These are phyloP conservation scores for Sycophila texana DNA, from an alignment of 2,888 invertebrate genomes.

Conservation along the genomic window DNA sequence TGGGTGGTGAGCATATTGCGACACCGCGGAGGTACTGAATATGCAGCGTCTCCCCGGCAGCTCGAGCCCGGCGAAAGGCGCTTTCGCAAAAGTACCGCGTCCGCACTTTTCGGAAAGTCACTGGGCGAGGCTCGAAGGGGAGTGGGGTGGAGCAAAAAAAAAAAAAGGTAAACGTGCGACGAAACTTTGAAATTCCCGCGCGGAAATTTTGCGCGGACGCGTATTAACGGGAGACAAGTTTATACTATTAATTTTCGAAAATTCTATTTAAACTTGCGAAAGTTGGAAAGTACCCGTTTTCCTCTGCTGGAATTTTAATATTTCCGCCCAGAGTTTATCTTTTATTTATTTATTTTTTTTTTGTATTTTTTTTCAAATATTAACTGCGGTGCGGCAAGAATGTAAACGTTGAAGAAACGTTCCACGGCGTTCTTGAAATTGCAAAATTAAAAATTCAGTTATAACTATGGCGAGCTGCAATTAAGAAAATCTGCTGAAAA, in stretches of 20 bases:
- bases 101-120: constrained; percentile 14
- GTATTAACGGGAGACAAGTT: constrained; percentile 27
- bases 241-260: constrained; percentile 41
- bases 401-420: too few species aligned
- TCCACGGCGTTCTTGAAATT: too few species aligned
- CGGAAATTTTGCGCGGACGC: background rate
- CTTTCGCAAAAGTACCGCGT: constrained; percentile 11
- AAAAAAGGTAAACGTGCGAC: background rate
- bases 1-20: background rate
- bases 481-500: too few species aligned
- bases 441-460: too few species aligned
- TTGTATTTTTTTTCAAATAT: too few species aligned
- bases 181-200: background rate
- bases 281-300: background rate
- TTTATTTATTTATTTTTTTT: too few species aligned
- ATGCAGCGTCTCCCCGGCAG: background rate
- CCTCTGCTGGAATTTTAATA: too few species aligned
- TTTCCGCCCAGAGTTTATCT: too few species aligned
- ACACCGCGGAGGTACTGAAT: constrained; percentile 1
- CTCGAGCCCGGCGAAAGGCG: background rate
- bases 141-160: background rate
- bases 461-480: too few species aligned
- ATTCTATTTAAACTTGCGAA: constrained; percentile 24
- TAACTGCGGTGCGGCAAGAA: too few species aligned
- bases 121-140: background rate